Evolutionary conservation across 2,888 invertebrate species (phyloP).

Genomic region (Dioctria linearis): DNA sequence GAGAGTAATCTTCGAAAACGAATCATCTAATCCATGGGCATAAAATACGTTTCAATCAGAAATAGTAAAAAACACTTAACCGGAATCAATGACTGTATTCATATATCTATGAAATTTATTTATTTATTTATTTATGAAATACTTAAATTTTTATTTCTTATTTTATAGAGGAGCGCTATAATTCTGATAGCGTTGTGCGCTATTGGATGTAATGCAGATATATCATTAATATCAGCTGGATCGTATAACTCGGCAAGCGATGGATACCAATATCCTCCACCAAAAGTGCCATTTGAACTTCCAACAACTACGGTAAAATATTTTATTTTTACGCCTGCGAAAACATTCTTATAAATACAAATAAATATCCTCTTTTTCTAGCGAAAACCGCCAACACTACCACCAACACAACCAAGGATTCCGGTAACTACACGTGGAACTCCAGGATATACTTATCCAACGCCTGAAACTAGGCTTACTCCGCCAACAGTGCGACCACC

Average conservation of each 20-base stretch:
- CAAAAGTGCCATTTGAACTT: constrained; percentile 32
- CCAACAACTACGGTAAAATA: constrained; percentile 29
- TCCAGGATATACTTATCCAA: constrained; percentile 24
- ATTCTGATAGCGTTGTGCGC: constrained; percentile 43
- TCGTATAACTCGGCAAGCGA: constrained; percentile 32
- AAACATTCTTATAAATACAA: no score
- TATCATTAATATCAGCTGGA: constrained; percentile 27
- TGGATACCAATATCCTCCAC: constrained; percentile 38
- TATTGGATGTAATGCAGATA: constrained; percentile 36
- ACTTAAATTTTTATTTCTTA: neutral
- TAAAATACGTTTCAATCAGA: no score
- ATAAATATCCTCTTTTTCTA: no score
- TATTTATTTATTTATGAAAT: no score
- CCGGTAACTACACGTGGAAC: constrained; percentile 33
- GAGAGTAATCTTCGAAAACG: no score
- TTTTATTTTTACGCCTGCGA: no score
- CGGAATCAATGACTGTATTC: no score
- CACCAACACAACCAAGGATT: constrained; percentile 41
- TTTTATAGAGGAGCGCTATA: constrained; percentile 38
- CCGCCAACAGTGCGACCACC: constrained; percentile 38
- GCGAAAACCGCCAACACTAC: neutral
- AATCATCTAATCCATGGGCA: no score
- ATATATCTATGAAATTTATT: no score
- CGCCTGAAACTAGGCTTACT: neutral
- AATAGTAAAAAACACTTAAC: no score